Evolutionary conservation across 2,113 vertebrate genomes (phyloP).

Genomic region (Lamprotornis superbus): DNA sequence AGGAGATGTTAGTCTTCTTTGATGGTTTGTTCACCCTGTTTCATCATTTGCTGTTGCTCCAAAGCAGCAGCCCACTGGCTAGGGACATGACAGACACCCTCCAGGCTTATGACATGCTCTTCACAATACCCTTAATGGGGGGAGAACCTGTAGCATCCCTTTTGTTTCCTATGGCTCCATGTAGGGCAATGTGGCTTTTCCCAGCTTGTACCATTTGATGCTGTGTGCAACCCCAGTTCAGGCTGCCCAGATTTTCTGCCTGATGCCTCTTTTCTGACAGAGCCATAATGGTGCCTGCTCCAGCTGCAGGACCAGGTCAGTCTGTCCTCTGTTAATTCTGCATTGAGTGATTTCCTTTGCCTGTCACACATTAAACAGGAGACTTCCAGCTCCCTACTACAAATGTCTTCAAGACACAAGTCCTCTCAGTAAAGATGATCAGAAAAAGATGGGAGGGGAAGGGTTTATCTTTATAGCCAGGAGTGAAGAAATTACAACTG

Average conservation of each 20-base stretch:
- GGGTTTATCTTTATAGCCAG: background rate
- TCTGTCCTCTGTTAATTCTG: background rate
- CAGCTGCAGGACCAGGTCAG: background rate
- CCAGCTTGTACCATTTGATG: background rate
- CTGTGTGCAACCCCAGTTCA: background rate
- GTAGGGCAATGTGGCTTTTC: background rate
- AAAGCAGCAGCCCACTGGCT: background rate
- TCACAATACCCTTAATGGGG: background rate
- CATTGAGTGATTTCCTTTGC: background rate
- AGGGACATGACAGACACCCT: background rate
- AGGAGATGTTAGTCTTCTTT: background rate
- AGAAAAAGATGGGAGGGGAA: background rate
- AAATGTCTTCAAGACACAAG: background rate
- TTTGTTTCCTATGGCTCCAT: background rate
- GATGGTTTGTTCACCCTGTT: background rate
- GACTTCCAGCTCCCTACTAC: background rate
- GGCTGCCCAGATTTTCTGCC: background rate
- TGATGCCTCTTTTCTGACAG: background rate
- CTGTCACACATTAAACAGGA: background rate
- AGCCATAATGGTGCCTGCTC: fast-evolving
- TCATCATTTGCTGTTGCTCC: background rate
- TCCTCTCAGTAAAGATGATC: background rate
- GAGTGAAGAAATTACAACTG: background rate
- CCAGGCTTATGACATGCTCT: background rate
- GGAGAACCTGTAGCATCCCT: background rate